A percentile compares a stretch with the other conserved stretches of the same genome.
These are phyloP conservation scores for Porites lutea DNA, from an alignment of 64 coral and sea anemone genomes.

Conservation along the genomic window DNA sequence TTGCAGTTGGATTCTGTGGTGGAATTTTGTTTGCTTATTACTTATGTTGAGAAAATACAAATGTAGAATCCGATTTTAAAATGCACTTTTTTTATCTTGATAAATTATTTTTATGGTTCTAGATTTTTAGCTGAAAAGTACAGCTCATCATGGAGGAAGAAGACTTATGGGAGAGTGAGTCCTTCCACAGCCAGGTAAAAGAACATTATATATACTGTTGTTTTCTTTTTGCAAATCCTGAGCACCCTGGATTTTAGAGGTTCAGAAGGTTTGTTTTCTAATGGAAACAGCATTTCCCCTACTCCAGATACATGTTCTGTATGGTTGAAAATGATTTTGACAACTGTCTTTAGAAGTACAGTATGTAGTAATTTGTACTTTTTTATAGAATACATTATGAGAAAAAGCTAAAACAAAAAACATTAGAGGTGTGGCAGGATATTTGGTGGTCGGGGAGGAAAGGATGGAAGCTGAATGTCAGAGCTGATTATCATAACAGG, in stretches of 20 bases:
- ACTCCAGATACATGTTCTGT: background rate
- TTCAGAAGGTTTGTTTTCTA: no score
- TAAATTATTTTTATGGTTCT: background rate
- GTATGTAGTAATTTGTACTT: background rate
- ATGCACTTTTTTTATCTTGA: background rate
- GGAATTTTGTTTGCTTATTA: no score
- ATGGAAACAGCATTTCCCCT: background rate
- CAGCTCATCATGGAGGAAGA: constrained; percentile 70
- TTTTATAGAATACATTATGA: constrained; percentile 70
- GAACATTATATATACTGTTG: background rate
- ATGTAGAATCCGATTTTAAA: background rate
- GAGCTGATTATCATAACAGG: constrained; percentile 99
- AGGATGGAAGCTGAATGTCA: constrained; percentile 97
- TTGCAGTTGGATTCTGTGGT: no score
- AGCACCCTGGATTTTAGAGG: no score
- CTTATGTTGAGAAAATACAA: no score
- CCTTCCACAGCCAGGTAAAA: constrained; percentile 82
- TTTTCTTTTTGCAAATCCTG: background rate
- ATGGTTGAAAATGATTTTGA: background rate
- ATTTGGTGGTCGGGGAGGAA: constrained; percentile 95
- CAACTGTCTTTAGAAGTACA: background rate
- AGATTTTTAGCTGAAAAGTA: constrained; percentile 86
- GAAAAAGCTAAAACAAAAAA: constrained; percentile 51
- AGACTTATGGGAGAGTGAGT: constrained; percentile 78
- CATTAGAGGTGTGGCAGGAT: constrained; percentile 83